Evolutionary conservation across 2,113 vertebrate genomes (phyloP).

Genomic region (Mirounga angustirostris): DNA sequence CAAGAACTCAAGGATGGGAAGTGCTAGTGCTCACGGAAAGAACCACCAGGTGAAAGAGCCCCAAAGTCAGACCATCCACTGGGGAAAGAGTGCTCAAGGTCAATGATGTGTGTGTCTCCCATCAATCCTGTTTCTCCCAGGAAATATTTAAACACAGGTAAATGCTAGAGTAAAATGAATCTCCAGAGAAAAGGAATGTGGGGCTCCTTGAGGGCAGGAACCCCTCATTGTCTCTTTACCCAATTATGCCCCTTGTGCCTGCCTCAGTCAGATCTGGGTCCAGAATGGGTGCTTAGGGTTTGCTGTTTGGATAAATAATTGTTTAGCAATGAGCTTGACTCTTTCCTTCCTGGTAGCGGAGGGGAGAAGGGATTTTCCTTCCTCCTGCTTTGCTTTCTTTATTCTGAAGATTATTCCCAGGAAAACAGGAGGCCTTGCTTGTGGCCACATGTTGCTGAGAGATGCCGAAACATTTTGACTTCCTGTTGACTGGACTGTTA

Average conservation of each 20-base stretch:
- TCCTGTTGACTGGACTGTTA: not conserved
- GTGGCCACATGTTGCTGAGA: not conserved
- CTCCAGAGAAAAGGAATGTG: not conserved
- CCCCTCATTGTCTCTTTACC: not conserved
- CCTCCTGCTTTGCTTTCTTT: not conserved
- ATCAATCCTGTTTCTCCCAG: not conserved
- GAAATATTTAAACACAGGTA: not conserved
- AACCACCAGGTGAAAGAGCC: not conserved
- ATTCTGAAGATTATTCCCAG: not conserved
- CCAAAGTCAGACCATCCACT: not conserved
- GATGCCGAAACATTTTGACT: not conserved
- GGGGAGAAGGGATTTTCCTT: not conserved
- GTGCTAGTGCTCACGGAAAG: not conserved
- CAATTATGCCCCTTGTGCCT: accelerated
- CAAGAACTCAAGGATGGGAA: not conserved
- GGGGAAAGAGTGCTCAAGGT: not conserved
- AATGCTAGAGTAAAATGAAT: not conserved
- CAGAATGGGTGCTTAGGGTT: not conserved
- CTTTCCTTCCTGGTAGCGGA: not conserved
- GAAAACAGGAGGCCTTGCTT: not conserved
- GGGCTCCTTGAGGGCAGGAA: not conserved
- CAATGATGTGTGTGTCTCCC: not conserved
- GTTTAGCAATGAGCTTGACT: not conserved
- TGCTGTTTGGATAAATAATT: not conserved
- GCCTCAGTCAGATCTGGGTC: not conserved